Conservation (phyloP, 1,140 invertebrate species). For the Scaptodrosophila lebanonensis region DNA sequence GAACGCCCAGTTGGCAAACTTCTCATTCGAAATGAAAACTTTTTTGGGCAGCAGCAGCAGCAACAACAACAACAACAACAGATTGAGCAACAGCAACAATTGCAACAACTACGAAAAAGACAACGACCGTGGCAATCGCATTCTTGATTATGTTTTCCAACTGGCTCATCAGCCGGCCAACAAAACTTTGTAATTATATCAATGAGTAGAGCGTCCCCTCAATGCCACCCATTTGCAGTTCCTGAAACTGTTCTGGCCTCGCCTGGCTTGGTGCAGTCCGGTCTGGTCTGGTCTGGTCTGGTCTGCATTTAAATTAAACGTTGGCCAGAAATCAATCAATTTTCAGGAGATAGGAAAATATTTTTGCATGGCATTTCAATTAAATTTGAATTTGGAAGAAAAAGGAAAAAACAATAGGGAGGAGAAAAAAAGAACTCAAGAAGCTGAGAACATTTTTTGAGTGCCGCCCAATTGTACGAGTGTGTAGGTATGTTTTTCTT, state of each 20-base stretch:
- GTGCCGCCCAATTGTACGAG: slow-evolving; percentile 1
- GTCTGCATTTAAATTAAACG: slow-evolving; percentile 30
- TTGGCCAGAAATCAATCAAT: slow-evolving; percentile 66
- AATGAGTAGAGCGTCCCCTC: slow-evolving; percentile 36
- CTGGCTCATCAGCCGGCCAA: slow-evolving; percentile 67
- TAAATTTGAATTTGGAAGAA: slow-evolving; percentile 64
- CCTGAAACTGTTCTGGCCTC: too few relatives aligned
- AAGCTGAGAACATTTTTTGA: slow-evolving; percentile 52
- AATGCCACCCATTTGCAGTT: too few relatives aligned
- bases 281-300: too few relatives aligned
- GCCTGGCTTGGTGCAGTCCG: too few relatives aligned
- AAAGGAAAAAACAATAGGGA: too few relatives aligned
- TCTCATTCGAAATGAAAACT: slow-evolving; percentile 72
- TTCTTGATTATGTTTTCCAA: slow-evolving; percentile 74
- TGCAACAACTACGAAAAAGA: slow-evolving; percentile 3
- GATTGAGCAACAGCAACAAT: slow-evolving; percentile 14
- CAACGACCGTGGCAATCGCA: slow-evolving; percentile 42
- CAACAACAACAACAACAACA: not conserved
- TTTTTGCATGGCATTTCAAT: slow-evolving; percentile 66
- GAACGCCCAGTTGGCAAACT: slow-evolving; percentile 40
- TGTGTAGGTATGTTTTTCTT: slow-evolving; percentile 11
- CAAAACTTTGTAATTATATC: slow-evolving; percentile 72
- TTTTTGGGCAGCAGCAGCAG: slow-evolving; percentile 35
- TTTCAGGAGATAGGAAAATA: slow-evolving; percentile 50
- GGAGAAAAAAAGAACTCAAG: too few relatives aligned